phyloP scores from a whole-genome alignment of 2,888 invertebrate genomes.

The Sarcophaga subvicina region DNA sequence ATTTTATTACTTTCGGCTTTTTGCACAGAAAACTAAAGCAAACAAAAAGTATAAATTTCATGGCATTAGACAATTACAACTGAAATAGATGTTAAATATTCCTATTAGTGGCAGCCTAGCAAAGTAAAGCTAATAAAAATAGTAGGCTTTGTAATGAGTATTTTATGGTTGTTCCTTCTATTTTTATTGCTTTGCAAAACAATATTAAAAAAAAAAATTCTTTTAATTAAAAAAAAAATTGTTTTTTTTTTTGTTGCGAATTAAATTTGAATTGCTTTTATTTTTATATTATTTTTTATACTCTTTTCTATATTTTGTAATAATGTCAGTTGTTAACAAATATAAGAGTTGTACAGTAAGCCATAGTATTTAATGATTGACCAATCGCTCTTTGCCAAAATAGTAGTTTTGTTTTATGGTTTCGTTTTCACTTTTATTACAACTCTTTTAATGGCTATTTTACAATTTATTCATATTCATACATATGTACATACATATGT shows the following conservation, averaged over 20 bases:
- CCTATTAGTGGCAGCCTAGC: neutral
- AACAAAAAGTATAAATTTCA: slow-evolving; percentile 18
- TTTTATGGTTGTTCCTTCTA: neutral
- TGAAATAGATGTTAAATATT: slow-evolving; percentile 1
- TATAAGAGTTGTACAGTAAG: neutral
- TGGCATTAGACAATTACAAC: slow-evolving; percentile 8
- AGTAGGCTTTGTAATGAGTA: neutral
- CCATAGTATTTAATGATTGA: slow-evolving; percentile 30
- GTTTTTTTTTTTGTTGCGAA: neutral
- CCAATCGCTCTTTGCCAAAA: slow-evolving; percentile 23
- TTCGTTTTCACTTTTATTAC: neutral
- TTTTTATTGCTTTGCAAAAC: neutral
- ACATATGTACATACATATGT: neutral
- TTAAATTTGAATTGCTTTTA: no score
- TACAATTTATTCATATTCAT: neutral
- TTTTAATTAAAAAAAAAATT: neutral
- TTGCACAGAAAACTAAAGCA: neutral
- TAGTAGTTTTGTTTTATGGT: neutral
- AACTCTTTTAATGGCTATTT: neutral
- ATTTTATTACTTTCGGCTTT: slow-evolving; percentile 50
- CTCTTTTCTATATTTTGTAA: neutral
- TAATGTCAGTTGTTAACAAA: neutral
- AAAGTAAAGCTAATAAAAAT: neutral
- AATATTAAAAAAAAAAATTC: neutral
- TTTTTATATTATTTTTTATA: no score